These are phyloP conservation scores for Polypterus senegalus DNA, from an alignment of 2,113 vertebrate genomes.

Conservation along the genomic window DNA sequence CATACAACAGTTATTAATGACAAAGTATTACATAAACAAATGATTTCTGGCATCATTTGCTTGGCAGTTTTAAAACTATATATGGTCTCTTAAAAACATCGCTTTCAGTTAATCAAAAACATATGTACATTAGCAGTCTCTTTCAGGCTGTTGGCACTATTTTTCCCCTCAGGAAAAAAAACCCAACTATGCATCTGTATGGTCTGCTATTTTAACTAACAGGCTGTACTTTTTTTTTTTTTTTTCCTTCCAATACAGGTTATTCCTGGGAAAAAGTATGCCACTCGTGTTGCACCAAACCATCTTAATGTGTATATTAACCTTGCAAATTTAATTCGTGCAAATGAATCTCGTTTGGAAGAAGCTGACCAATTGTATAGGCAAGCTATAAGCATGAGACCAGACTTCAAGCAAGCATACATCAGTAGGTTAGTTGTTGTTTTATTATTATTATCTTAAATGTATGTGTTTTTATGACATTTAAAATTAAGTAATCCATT, in stretches of 20 bases:
- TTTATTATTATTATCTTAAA: neutral
- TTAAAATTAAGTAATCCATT: neutral
- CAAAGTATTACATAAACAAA: neutral
- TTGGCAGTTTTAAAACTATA: neutral
- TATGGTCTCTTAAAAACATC: neutral
- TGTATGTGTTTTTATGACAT: neutral
- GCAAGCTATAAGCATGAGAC: constrained; percentile 96
- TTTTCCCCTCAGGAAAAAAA: too few species aligned
- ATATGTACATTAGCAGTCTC: too few species aligned
- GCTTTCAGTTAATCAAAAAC: too few species aligned
- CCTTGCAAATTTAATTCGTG: constrained; percentile 86
- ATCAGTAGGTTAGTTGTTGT: constrained; percentile 74
- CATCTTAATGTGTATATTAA: constrained; percentile 97
- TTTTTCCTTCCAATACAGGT: constrained; percentile 44
- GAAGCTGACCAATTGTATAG: constrained; percentile 94
- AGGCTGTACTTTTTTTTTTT: too few species aligned
- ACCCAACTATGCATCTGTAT: too few species aligned
- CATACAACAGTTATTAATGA: too few species aligned
- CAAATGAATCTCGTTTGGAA: constrained; percentile 85
- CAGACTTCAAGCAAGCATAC: constrained; percentile 95
- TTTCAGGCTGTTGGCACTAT: too few species aligned
- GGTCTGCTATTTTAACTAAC: too few species aligned
- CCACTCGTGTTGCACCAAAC: constrained; percentile 90
- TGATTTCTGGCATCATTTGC: neutral
- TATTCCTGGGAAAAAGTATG: constrained; percentile 95